A percentile compares a stretch with the other conserved stretches of the same genome.
phyloP scores from a whole-genome alignment of 2,797 vertebrate species.

The Sebastes matsubarae region DNA sequence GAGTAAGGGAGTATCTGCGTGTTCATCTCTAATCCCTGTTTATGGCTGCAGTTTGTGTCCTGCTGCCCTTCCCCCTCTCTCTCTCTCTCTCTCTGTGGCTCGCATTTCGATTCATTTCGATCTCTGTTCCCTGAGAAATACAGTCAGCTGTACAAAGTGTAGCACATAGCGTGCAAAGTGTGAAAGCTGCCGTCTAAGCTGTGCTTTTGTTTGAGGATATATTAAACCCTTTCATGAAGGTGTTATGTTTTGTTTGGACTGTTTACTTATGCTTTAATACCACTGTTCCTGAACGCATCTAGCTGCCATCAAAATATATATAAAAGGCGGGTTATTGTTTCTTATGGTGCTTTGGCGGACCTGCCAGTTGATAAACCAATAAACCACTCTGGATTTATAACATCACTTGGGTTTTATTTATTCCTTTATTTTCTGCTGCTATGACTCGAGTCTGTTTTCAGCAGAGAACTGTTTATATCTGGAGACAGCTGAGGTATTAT shows the following conservation, averaged over 20 bases:
- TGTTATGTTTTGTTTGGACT: conserved; percentile 43
- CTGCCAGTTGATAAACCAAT: conserved; percentile 72
- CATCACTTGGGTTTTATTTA: conserved; percentile 12
- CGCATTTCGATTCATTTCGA: conserved; percentile 45
- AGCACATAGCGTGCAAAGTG: conserved; percentile 21
- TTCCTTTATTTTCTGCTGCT: background rate
- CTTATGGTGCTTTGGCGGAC: conserved; percentile 77
- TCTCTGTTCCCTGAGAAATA: conserved; percentile 41
- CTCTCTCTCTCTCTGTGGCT: conserved; percentile 26
- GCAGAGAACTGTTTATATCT: background rate
- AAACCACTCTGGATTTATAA: conserved; percentile 67
- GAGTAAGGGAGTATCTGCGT: conserved; percentile 58
- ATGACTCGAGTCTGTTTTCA: background rate
- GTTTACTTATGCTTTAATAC: conserved; percentile 51
- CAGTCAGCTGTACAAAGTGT: conserved; percentile 32
- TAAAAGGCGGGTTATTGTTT: conserved; percentile 36
- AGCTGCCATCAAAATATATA: conserved; percentile 46
- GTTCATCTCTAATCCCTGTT: conserved; percentile 77
- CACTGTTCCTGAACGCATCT: conserved; percentile 50
- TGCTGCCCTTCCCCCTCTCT: conserved; percentile 39
- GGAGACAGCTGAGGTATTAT: conserved; percentile 1
- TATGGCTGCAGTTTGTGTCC: conserved; percentile 52
- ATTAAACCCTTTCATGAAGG: conserved; percentile 39
- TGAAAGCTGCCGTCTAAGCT: conserved; percentile 29
- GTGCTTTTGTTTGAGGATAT: conserved; percentile 42